Percentiles rank a stretch among this genome's conserved stretches.
Evolutionary conservation across 2,113 vertebrate species (phyloP).

Genomic region (Menidia beryllina): DNA sequence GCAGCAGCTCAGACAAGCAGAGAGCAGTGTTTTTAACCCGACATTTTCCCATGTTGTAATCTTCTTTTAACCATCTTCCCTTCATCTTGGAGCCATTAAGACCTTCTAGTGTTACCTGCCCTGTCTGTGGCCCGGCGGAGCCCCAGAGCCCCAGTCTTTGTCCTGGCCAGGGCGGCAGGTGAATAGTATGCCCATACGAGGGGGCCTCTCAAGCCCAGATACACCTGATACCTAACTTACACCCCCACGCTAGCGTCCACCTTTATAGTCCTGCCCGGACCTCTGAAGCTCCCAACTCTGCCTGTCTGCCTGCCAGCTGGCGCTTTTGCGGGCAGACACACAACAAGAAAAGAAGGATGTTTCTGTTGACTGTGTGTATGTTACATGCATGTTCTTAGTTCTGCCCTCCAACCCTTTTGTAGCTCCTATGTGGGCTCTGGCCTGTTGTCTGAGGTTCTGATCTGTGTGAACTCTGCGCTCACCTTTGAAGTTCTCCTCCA

Average conservation of each 20-base stretch:
- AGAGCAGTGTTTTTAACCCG: constrained; percentile 45
- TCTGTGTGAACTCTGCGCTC: constrained; percentile 70
- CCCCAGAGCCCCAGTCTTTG: constrained; percentile 64
- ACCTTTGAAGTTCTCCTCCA: constrained; percentile 71
- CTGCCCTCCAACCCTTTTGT: constrained; percentile 32
- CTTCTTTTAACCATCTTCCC: constrained; percentile 61
- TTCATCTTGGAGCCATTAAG: constrained; percentile 72
- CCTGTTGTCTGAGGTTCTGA: constrained; percentile 62
- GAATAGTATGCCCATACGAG: constrained; percentile 70
- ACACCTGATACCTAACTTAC: constrained; percentile 72
- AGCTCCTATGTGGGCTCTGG: constrained; percentile 53
- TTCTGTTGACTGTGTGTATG: constrained; percentile 61
- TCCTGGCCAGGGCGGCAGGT: constrained; percentile 57
- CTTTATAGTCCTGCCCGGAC: constrained; percentile 44
- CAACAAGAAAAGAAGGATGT: constrained; percentile 63
- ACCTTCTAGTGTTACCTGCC: constrained; percentile 72
- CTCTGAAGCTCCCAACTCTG: constrained; percentile 40
- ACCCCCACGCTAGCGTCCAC: constrained; percentile 47
- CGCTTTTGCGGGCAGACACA: constrained; percentile 36
- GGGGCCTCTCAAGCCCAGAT: constrained; percentile 70
- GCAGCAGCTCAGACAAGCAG: constrained; percentile 25
- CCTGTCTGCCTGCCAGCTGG: constrained; percentile 62
- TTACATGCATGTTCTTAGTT: constrained; percentile 50
- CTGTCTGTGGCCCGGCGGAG: constrained; percentile 58
- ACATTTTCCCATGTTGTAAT: constrained; percentile 68